A percentile compares a stretch with the other conserved stretches of the same genome.
phyloP scores from a whole-genome alignment of 2,888 invertebrate species.

The Nysson spinosus region DNA sequence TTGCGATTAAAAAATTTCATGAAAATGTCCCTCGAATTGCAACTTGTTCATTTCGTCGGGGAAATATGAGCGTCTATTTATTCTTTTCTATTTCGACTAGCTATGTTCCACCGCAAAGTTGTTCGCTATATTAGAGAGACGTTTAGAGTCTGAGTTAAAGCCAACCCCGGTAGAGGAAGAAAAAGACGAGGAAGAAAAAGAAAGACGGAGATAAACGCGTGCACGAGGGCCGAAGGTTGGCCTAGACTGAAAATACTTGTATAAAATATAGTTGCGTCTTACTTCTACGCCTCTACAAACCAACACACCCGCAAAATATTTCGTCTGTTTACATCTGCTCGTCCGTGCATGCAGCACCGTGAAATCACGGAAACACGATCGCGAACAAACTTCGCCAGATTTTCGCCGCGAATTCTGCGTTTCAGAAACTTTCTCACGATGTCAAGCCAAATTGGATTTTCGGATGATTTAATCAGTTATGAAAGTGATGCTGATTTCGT shows the following conservation, averaged over 20 bases:
- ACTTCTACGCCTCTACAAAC: constrained; percentile 51
- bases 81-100: too few relatives aligned
- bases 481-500: too few relatives aligned
- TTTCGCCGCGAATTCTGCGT: too few relatives aligned
- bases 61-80: too few relatives aligned
- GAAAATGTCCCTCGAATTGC: too few relatives aligned
- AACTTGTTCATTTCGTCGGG: too few relatives aligned
- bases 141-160: constrained; percentile 35
- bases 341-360: constrained; percentile 1
- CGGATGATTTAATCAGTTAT: too few relatives aligned
- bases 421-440: too few relatives aligned
- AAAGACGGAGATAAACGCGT: constrained; percentile 47
- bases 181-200: constrained; percentile 3
- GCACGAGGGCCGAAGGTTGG: constrained; percentile 68
- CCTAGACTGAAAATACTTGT: constrained; percentile 74
- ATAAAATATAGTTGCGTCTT: constrained; percentile 68
- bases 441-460: too few relatives aligned
- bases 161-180: constrained; percentile 23
- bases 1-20: too few relatives aligned
- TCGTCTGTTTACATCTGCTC: constrained; percentile 31
- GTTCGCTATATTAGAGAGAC: constrained; percentile 60
- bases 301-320: constrained; percentile 3
- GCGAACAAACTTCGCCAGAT: neutral
- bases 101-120: constrained; percentile 57
- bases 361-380: constrained; percentile 12